A percentile compares a stretch with the other conserved stretches of the same genome.
These are phyloP conservation scores for Pseudochirops corinnae DNA, from an alignment of 2,797 vertebrate genomes.

Conservation along the genomic window DNA sequence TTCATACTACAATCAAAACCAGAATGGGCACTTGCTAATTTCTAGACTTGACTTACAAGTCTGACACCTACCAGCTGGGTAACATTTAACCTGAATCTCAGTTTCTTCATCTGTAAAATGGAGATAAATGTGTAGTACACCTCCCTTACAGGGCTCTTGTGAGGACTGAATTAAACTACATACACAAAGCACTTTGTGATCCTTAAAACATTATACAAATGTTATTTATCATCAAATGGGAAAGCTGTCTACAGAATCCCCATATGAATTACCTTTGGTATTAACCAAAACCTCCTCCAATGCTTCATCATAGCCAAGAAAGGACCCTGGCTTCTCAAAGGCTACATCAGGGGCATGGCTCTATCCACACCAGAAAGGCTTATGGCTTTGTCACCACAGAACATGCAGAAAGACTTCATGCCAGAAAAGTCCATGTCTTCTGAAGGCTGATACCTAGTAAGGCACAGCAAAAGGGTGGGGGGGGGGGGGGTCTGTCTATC, in stretches of 20 bases:
- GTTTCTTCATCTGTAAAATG: background rate
- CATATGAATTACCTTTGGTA: background rate
- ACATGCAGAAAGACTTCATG: background rate
- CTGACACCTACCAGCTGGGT: background rate
- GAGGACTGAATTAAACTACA: background rate
- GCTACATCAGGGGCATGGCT: background rate
- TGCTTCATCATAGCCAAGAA: background rate
- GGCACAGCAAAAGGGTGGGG: background rate
- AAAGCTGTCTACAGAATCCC: background rate
- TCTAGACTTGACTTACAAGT: background rate
- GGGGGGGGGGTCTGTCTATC: background rate
- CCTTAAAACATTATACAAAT: background rate
- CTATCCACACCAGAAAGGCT: background rate
- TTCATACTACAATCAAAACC: background rate
- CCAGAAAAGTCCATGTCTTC: background rate
- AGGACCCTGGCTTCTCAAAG: background rate
- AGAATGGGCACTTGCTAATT: background rate
- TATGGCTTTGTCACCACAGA: background rate
- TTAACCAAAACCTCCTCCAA: background rate
- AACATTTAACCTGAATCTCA: background rate
- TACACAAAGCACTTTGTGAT: background rate
- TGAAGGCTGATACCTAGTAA: background rate
- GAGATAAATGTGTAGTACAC: background rate
- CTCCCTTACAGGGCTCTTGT: background rate
- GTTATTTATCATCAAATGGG: background rate